Evolutionary conservation across 1,140 invertebrate genomes (phyloP), one percentile per base, ranked within the genome.

Genomic region (Meteorus sp.): DNA sequence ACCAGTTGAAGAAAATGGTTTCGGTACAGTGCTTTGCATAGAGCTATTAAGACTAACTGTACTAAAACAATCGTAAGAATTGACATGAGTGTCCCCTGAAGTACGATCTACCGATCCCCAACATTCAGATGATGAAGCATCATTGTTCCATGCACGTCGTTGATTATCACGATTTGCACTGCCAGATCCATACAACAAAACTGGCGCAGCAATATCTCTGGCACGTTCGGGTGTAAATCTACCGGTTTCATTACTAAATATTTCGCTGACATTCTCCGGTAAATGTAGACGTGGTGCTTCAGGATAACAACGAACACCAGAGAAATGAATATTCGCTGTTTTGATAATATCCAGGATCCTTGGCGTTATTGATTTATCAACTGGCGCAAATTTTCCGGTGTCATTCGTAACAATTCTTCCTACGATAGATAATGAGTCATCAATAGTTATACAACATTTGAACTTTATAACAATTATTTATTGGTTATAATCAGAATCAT

Each of bases 21-120:
- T 82, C 0, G 88, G 88, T 0, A 90, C 88, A 74, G 87, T 89
- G 23, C 82, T 89, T 68, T 90, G 88, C 88, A 89, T 89, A 0
- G 82, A 83, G 1, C 86, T 85, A 60, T 85, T 85, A 1, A 89
- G 71, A 72, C 82, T 89, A 1, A 89, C 81, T 1, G 84, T 80
- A 11, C 86, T 86, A n/a, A 80, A 79, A 56, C 85, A 88, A 64
- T 89, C 88, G 72, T 89, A 89, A n/a, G 84, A 85, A 45, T 84
- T 84, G 1, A 86, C 73, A 67, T 85, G 82, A 0, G 79, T 80
- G 72, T 88, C 85, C 63, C 66, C 55, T 73, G 72, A 47, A 1
- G 50, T 52, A 4, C 31, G 23, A 25, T 27, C 5, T 8, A 20
- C 15, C 20, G 48, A 31, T 45, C 45, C 53, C 54, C 48, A 13